Evolutionary conservation across 2,888 invertebrate genomes (phyloP), one percentile per base, ranked within the genome.

Genomic region (Aphodius granarius): DNA sequence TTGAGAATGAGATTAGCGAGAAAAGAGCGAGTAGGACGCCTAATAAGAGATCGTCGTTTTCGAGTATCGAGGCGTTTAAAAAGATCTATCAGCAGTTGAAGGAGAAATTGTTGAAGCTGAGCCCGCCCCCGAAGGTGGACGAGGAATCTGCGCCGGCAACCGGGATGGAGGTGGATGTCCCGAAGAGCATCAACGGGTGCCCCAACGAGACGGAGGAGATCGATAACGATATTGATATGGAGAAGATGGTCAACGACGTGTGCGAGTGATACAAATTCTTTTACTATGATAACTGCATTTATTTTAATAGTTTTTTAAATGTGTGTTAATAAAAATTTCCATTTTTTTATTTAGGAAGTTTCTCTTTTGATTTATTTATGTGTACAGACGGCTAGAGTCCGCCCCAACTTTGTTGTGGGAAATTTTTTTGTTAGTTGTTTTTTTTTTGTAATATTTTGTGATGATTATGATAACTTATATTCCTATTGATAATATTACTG

Each of bases 101-200:
- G 82, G 96, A 97, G 86, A 96, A 97, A 88, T 89, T 97, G 81
- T 91, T 91, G 78, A 95, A 95, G 88, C 89, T 97, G 85, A 92
- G 93, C 83, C 92, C 94, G 43, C 96, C 97, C 5, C 63, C 72
- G n/a, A 78, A 70, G 22, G 76, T 83, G 5, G 80, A 79, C 20
- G 81, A 81, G 9, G 79, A 81, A 80, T 63, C 78, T 78, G 18
- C 78, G 79, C 20, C 75, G 83, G 72, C 80, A 78, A 68, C 72
- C 80, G 70, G 74, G 73, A 79, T 83, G 82, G 82, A 82, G 73
- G 81, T 80, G 62, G 78, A 80, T 15, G 79, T 72, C 76, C 80
- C 77, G 77, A 77, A 75, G 23, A 77, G 79, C 77, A 81, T 81
- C 73, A 80, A 78, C 78, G 76, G 78, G 73, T 75, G 66, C 73